Percentiles rank a stretch among this genome's conserved stretches.
Conservation (phyloP, 2,113 vertebrate species). For the Ailurus styani region DNA sequence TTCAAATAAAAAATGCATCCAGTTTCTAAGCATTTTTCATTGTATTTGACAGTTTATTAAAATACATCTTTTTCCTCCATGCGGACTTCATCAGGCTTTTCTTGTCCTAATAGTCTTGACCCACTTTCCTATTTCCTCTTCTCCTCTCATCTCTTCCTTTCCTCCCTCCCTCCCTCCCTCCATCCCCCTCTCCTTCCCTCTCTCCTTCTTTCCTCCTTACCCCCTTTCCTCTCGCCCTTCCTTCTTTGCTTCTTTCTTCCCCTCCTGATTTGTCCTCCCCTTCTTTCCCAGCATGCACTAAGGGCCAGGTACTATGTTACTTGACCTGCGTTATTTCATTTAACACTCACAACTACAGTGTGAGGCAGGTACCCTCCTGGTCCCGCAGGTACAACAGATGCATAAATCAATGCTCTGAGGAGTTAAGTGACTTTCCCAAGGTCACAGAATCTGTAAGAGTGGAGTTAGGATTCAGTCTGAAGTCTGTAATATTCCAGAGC, state of each 20-base stretch:
- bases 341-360: background rate
- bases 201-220: background rate
- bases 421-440: background rate
- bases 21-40: conserved; percentile 11
- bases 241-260: background rate
- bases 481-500: background rate
- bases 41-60: background rate
- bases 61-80: background rate
- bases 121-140: background rate
- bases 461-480: background rate
- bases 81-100: background rate
- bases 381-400: background rate
- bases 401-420: background rate
- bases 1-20: conserved; percentile 15
- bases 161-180: background rate
- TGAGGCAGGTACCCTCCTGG: background rate
- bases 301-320: background rate
- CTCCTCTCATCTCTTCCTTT: background rate
- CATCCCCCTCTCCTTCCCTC: background rate
- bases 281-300: background rate
- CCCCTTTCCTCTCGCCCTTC: accelerated
- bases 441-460: background rate
- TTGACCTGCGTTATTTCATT: background rate
- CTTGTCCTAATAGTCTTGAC: background rate
- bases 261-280: background rate